Percentiles rank a stretch among this genome's conserved stretches.
Evolutionary conservation across 2,888 invertebrate genomes (phyloP).

Genomic region (Cantharis rufa): DNA sequence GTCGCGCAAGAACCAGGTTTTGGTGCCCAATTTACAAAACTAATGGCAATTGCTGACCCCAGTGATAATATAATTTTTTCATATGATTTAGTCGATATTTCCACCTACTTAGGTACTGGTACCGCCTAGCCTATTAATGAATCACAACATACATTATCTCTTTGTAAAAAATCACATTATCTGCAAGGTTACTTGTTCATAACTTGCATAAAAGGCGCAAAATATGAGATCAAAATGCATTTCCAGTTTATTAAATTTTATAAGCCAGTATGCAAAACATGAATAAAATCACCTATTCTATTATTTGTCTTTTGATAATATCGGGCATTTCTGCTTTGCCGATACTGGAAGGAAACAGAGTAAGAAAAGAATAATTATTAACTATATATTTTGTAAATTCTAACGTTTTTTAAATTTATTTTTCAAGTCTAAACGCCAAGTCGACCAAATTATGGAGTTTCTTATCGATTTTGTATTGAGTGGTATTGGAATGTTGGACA

Average conservation of each 20-base stretch:
- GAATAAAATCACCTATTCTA: not conserved
- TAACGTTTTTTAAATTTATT: not conserved
- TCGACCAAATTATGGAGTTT: constrained; percentile 6
- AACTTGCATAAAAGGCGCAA: not conserved
- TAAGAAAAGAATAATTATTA: not conserved
- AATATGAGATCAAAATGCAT: not conserved
- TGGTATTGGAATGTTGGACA: not conserved
- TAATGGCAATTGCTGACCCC: too few species aligned
- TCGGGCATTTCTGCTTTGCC: not conserved
- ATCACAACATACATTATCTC: not conserved
- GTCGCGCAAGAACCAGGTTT: too few species aligned
- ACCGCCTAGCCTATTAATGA: not conserved
- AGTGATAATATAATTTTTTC: too few species aligned
- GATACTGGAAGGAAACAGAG: not conserved
- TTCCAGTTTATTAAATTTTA: not conserved
- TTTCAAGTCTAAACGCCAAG: constrained; percentile 8
- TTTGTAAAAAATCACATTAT: not conserved
- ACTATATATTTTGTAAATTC: not conserved
- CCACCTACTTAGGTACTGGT: too few species aligned
- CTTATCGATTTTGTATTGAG: constrained; percentile 2
- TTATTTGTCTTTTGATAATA: not conserved
- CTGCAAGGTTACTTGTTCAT: not conserved
- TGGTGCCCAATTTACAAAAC: too few species aligned
- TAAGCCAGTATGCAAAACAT: not conserved
- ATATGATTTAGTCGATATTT: too few species aligned